These are phyloP conservation scores for Agelas oroides DNA, from an alignment of 37 sponge, comb jelly and placozoan species.

Conservation along the genomic window DNA sequence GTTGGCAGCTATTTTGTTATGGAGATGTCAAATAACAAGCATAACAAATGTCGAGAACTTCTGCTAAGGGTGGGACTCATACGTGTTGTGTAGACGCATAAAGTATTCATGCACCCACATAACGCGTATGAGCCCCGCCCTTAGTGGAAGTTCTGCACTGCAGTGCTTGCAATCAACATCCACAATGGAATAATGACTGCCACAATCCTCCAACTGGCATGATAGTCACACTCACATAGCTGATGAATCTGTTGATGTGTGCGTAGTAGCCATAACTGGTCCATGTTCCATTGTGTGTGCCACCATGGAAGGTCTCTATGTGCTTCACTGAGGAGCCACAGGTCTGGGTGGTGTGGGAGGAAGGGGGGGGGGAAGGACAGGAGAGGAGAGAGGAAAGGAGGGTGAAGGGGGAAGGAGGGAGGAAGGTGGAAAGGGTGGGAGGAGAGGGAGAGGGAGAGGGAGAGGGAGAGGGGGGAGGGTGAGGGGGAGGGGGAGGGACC, in stretches of 20 bases:
- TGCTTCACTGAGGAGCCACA: conserved; percentile 84
- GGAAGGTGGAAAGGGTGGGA: too few relatives aligned
- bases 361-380: not conserved
- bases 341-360: conserved; percentile 48
- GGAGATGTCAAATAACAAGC: too few relatives aligned
- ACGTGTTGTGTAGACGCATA: too few relatives aligned
- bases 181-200: too few relatives aligned
- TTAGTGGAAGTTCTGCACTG: too few relatives aligned
- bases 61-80: too few relatives aligned
- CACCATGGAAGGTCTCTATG: conserved; percentile 91
- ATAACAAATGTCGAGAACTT: too few relatives aligned
- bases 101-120: too few relatives aligned
- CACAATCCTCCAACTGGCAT: too few relatives aligned
- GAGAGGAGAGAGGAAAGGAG: conserved; percentile 13
- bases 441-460: not conserved
- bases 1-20: too few relatives aligned
- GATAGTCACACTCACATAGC: conserved; percentile 83
- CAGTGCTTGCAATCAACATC: too few relatives aligned
- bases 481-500: not conserved
- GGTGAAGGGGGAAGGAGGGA: not conserved
- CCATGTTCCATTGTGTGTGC: conserved; percentile 99
- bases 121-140: too few relatives aligned
- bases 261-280: conserved; percentile 97
- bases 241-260: conserved; percentile 87
- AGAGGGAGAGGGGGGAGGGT: not conserved